Conservation (phyloP, 2,888 invertebrate species). For the Bellardia pandia region DNA sequence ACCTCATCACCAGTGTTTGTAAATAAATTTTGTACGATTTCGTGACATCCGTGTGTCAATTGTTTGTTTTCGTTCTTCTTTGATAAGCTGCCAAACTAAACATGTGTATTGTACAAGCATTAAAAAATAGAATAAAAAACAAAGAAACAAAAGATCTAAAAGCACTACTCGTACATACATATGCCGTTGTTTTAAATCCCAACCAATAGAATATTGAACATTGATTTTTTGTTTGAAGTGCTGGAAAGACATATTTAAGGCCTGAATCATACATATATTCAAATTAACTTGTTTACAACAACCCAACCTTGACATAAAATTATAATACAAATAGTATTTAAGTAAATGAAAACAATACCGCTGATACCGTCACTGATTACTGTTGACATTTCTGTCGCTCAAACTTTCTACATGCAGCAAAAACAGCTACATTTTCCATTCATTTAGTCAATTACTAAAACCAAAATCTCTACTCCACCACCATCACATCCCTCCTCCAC, state of each 20-base stretch:
- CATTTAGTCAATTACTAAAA: conserved; percentile 50
- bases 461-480: neutral
- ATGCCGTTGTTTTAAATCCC: neutral
- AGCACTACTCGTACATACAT: neutral
- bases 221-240: neutral
- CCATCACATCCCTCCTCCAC: neutral
- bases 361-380: conserved; percentile 61
- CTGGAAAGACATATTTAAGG: neutral
- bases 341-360: conserved; percentile 38
- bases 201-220: conserved; percentile 4
- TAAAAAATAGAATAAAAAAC: neutral
- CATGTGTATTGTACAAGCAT: neutral
- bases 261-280: neutral
- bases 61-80: conserved; percentile 28
- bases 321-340: conserved; percentile 10
- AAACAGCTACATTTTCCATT: conserved; percentile 45
- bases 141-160: conserved; percentile 8
- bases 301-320: conserved; percentile 18
- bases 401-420: conserved; percentile 43
- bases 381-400: conserved; percentile 68
- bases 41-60: conserved; percentile 54
- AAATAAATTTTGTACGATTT: conserved; percentile 56
- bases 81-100: conserved; percentile 55
- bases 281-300: neutral
- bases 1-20: conserved; percentile 50